A percentile compares a stretch with the other conserved stretches of the same genome.
These are phyloP conservation scores for Hydra vulgaris DNA, from an alignment of 30 jellyfish, hydroid and myxozoan species.

Conservation along the genomic window DNA sequence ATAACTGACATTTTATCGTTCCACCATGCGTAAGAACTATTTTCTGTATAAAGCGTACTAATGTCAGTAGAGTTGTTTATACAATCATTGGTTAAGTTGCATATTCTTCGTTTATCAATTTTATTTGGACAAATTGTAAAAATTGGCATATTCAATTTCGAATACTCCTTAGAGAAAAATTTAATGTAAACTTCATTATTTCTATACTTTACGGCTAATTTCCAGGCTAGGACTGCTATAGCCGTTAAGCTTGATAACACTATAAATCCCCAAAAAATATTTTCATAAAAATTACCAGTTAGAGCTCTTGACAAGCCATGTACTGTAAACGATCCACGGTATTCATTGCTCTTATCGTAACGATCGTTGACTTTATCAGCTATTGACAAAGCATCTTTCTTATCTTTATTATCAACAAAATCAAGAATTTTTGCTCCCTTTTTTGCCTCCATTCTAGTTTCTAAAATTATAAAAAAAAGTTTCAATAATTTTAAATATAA, in stretches of 20 bases:
- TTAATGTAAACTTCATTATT: neutral
- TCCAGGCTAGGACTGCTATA: neutral
- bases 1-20: neutral
- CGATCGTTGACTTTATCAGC: too few species aligned
- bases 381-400: too few species aligned
- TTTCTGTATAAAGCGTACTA: neutral
- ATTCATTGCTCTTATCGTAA: neutral
- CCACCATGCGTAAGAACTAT: neutral
- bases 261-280: neutral
- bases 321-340: neutral
- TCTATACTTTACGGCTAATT: neutral
- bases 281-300: neutral
- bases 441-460: too few species aligned
- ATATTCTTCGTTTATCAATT: neutral
- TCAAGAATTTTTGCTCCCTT: too few species aligned
- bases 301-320: slow-evolving; percentile 3
- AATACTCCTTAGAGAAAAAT: neutral
- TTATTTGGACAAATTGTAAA: neutral
- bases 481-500: too few species aligned
- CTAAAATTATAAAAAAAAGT: too few species aligned
- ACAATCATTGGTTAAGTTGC: neutral
- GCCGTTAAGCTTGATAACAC: neutral
- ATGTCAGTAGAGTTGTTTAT: neutral
- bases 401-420: too few species aligned
- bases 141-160: neutral